Evolutionary conservation across 2,113 vertebrate genomes (phyloP), one percentile per base, ranked within the genome.

Genomic region (Chaetodon trifascialis): DNA sequence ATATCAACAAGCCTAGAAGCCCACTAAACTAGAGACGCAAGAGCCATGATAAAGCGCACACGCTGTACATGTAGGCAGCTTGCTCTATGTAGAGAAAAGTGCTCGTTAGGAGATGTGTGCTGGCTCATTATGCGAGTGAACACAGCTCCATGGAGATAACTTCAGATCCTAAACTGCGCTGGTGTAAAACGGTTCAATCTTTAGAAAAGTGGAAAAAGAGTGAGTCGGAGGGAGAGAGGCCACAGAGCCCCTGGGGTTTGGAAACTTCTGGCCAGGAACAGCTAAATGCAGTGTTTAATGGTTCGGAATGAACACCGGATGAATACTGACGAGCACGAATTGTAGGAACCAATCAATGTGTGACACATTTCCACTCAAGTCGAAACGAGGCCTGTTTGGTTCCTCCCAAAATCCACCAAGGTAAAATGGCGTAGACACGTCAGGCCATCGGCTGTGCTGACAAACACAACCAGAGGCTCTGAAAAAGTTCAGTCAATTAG

Each of bases 271-370:
- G 58, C 58, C 54, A 51, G 65, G 75, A 88, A 69, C 47, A 10
- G 59, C 73, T 88, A 88, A 92, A 88, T 71, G 79, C 73, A 19
- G 82, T 64, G 90, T 83, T 90, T 92, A 94, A 94, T 93, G 92
- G 87, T 80, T 86, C 68, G 86, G 86, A 93, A 89, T 73, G 75
- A 89, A 84, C 17, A 42, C 66, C 0, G 79, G 62, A 21, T 64
- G 91, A 92, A 91, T 89, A 75, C 90, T 87, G 86, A 91, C 3
- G 25, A 92, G 90, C 60, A 11, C 4, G 0, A 69, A 80, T 46
- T 77, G 66, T 64, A 64, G 78, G 44, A 86, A 84, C 47, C 79
- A 46, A 86, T 91, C 87, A 72, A 91, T 79, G 76, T 66, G 76
- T 44, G 66, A 82, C 69, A 73, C 82, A 38, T 73, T 89, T 86